A percentile compares a stretch with the other conserved stretches of the same genome.
phyloP scores from a whole-genome alignment of 1,140 invertebrate species.

The Choristoneura fumiferana region DNA sequence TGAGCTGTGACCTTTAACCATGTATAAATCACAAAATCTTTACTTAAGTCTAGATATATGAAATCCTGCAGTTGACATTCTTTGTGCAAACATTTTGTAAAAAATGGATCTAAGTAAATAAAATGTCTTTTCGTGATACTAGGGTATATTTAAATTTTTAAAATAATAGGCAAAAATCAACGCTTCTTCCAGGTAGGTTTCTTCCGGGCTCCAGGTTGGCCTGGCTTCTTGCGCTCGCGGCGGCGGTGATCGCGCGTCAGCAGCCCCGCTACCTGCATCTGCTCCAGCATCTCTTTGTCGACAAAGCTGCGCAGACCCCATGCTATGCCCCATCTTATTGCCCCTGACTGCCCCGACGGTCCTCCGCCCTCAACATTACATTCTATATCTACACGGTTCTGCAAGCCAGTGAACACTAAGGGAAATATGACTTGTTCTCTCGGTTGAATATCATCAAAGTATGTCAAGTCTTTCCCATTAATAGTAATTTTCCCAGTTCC shows the following conservation, averaged over 20 bases:
- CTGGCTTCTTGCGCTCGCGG: conserved; percentile 95
- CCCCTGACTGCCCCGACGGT: conserved; percentile 87
- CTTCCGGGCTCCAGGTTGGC: conserved; percentile 93
- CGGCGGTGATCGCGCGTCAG: conserved; percentile 89
- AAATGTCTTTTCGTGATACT: neutral
- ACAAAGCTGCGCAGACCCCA: conserved; percentile 90
- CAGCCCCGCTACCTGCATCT: conserved; percentile 95
- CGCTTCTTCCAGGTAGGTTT: conserved; percentile 97
- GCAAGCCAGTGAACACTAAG: conserved; percentile 87
- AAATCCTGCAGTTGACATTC: no score
- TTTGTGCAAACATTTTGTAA: no score
- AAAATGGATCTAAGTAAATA: neutral
- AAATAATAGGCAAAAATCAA: conserved; percentile 76
- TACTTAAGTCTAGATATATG: no score
- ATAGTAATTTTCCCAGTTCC: conserved; percentile 91
- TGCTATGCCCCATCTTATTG: conserved; percentile 91
- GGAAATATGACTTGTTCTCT: conserved; percentile 93
- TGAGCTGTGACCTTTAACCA: no score
- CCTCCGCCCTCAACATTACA: conserved; percentile 86
- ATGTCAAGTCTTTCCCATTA: conserved; percentile 88
- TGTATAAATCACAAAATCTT: no score
- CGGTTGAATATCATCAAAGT: conserved; percentile 84
- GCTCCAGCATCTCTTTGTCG: conserved; percentile 85
- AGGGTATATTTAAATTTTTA: neutral
- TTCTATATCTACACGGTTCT: conserved; percentile 91